These are phyloP conservation scores for Crotalus viridis DNA, from an alignment of 2,113 vertebrate species.

Conservation along the genomic window DNA sequence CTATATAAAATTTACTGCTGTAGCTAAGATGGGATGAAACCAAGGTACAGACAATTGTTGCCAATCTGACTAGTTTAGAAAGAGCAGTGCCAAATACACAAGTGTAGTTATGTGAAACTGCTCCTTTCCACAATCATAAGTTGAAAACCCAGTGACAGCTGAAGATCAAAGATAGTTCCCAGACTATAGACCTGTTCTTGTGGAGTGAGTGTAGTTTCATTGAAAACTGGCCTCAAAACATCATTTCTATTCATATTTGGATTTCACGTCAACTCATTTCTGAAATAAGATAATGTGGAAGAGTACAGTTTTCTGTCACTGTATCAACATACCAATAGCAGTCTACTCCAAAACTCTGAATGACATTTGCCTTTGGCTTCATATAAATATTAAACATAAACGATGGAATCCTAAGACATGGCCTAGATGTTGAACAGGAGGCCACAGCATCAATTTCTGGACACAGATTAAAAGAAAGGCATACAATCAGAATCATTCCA, in stretches of 20 bases:
- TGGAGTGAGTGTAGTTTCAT: not conserved
- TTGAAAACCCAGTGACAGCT: not conserved
- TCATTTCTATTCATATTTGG: not conserved
- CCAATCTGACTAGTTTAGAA: not conserved
- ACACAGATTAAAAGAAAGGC: not conserved
- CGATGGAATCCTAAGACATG: not conserved
- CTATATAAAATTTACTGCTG: not conserved
- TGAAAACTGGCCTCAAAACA: not conserved
- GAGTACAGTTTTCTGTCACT: not conserved
- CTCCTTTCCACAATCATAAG: not conserved
- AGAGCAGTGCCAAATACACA: not conserved
- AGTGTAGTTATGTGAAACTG: not conserved
- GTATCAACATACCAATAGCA: not conserved
- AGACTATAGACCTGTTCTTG: not conserved
- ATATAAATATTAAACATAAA: not conserved
- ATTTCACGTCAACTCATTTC: not conserved
- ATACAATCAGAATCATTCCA: not conserved
- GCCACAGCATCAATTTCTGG: not conserved
- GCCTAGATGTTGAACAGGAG: not conserved
- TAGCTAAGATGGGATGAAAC: not conserved
- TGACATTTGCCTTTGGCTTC: not conserved
- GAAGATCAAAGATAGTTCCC: not conserved
- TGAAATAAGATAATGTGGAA: not conserved
- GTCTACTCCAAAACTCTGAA: not conserved
- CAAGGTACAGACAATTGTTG: not conserved